Base-by-base conservation (phyloP, 2,888 invertebrate genomes). In the Parelbella ahira region DNA sequence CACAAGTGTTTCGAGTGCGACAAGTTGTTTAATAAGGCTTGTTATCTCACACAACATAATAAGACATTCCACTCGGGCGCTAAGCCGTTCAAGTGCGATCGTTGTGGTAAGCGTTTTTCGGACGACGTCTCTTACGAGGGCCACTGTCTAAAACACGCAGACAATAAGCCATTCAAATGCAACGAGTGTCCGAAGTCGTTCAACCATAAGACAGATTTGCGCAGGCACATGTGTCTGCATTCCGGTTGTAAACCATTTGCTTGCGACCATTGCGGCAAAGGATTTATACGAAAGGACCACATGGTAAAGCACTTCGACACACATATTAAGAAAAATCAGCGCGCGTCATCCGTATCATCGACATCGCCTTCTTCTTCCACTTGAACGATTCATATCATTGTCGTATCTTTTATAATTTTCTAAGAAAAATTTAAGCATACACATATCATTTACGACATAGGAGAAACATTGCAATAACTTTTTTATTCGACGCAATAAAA, bases 231-330 rank as follows among this genome's bases (percentile, higher is more conserved):
- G 89, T 95, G 95, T 74, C 89, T 94, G 55, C 96, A 96, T 72
- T 93, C 93, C n/a, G 95, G 94, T 32, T 91, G 92, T 60, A 95
- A 95, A 72, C 95, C 95, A 24, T 95, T 92, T 72, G 89, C 91
- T 50, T 97, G 96, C 78, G 90, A 91, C 56, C 91, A 91, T 49
- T 97, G 96, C 75, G 91, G 92, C 47, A 96, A 96, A 76, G 94
- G 95, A 34, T 97, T 97, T 77, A 95, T 95, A 58, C 90, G 96
- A 54, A 94, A 95, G 78, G 96, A 97, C 81, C 96, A 96, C 78
- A 94, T 96, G 95, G 90, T 94, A 53, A 96, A 96, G 74, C 96
- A 96, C 74, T 89, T 90, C 56, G 93, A 94, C 56, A 95, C 94
- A 36, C 96, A 96, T 80, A 89, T 89, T 37, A 92, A 90, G 68